phyloP scores from a whole-genome alignment of 2,113 vertebrate species.

The Tragelaphus buxtoni region DNA sequence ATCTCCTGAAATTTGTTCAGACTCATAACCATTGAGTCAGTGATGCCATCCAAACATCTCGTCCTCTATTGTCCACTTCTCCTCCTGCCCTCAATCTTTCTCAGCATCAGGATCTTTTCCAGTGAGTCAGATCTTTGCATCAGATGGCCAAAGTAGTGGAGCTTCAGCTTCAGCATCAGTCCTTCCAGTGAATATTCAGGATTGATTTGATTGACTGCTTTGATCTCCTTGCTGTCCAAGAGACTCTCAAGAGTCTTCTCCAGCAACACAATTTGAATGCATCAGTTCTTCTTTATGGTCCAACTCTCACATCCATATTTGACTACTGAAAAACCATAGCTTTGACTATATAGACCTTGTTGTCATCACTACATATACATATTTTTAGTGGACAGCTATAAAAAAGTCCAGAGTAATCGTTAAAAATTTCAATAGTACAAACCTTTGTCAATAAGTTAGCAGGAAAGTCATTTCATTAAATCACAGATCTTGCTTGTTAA shows the following conservation, averaged over 20 bases:
- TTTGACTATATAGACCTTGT: not conserved
- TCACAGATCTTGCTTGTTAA: conserved; percentile 53
- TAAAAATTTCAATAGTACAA: conserved; percentile 52
- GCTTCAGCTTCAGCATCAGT: not conserved
- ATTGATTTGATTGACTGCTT: not conserved
- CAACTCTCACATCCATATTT: not conserved
- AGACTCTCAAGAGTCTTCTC: not conserved
- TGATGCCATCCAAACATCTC: not conserved
- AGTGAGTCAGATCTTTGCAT: not conserved
- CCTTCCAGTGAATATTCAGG: not conserved
- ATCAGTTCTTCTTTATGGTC: not conserved
- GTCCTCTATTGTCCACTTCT: not conserved
- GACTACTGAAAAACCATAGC: not conserved
- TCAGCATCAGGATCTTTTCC: not conserved
- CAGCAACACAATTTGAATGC: not conserved
- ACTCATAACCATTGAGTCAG: not conserved
- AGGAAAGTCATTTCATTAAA: conserved; percentile 48
- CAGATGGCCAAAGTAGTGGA: not conserved
- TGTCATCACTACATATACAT: not conserved
- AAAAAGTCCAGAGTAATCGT: not conserved
- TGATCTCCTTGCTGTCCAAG: not conserved
- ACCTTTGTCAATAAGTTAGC: conserved; percentile 59
- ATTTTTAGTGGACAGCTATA: not conserved
- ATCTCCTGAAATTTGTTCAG: not conserved
- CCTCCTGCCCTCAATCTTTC: not conserved